Base-by-base conservation (phyloP, 2,113 vertebrate species). In the Symphodus melops region DNA sequence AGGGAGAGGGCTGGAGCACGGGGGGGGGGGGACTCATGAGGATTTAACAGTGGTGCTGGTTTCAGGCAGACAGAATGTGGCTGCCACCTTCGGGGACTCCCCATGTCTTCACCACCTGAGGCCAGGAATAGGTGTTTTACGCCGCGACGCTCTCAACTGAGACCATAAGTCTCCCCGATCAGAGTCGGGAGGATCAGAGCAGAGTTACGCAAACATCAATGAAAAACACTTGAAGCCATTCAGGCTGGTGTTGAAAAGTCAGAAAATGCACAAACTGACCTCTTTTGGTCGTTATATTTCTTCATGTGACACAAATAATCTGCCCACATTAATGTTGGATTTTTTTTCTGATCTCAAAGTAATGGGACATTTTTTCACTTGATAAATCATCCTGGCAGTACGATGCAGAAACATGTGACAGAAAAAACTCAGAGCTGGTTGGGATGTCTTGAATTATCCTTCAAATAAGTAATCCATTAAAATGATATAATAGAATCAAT, bases 31-130 rank as follows among this genome's bases (percentile, higher is more conserved):
- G 70, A 68, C 77, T 81, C 77, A 20, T 69, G 75, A 76, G 81
- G 85, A 86, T 63, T 77, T 77, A 78, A 78, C 65, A 82, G 56
- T 62, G 72, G 82, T 82, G 52, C 77, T 81, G 54, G 83, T 72
- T 82, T 90, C 83, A 85, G 81, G 87, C 83, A 92, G 79, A 90
- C 85, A 90, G 87, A 87, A 88, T 84, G 84, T 82, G 79, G 72
- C 78, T 28, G 65, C 53, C 20, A 83, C 77, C 87, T 86, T 85
- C 8, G 67, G 83, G 89, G 83, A 88, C 77, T 62, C 79, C 81
- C 78, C 71, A 57, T 73, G 83, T 90, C 87, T 71, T 75, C 73
- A 80, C 84, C 89, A 92, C 88, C 91, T 93, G 91, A 58, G 83
- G 86, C 88, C 88, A 82, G 65, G 61, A 76, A 79, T 80, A 86